Base-by-base conservation (phyloP, 2,888 invertebrate genomes). In the Micoletzkya japonica region DNA sequence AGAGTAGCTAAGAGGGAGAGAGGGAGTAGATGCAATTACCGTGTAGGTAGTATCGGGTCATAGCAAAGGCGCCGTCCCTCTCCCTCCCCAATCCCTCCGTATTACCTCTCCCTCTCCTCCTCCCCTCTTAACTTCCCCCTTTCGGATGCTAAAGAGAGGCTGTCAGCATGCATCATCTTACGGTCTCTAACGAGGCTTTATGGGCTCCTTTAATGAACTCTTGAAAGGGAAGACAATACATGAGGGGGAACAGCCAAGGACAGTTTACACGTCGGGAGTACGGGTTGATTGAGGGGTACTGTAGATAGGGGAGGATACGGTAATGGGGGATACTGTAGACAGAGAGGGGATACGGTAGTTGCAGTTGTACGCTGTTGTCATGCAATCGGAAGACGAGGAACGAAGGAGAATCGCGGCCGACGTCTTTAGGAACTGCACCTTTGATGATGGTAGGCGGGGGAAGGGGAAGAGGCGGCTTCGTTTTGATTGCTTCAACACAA, bases 381-480 rank as follows among this genome's bases (percentile, higher is more conserved):
- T 49, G 54, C 61, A 71, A 50, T 36, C 44, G 24, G 37, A 54
- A 26, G 60, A 63, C 60, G 58, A 39, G 3, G 60, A 57, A 28
- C 64, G 54, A 20, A 63, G 74, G 26, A 75, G 78, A 57, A 74
- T 75, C 56, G 76, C 74, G 6, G 78, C 78, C 24, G 78, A 79
- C 58, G 70, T 77, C 39, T 68, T 78, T 20, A 14, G 79, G 2
- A 79, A 79, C 71, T 66, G 78, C 73, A 72, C 76, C 32, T 79
- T 79, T 56, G 79, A 79, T 59, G 79, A 79, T 73, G 74, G 79
- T 79, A 39, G 61, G 77, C 30, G n/a, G 10, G n/a, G 10, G 10
- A 39, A 39, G 17, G 50, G 6, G 66, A 20, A 34, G 36, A 37
- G 32, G 20, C 32, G 39, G 37, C 20, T 36, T 37, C n/a, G n/a